phyloP scores from a whole-genome alignment of 2,797 vertebrate genomes.

The Staurois parvus region DNA sequence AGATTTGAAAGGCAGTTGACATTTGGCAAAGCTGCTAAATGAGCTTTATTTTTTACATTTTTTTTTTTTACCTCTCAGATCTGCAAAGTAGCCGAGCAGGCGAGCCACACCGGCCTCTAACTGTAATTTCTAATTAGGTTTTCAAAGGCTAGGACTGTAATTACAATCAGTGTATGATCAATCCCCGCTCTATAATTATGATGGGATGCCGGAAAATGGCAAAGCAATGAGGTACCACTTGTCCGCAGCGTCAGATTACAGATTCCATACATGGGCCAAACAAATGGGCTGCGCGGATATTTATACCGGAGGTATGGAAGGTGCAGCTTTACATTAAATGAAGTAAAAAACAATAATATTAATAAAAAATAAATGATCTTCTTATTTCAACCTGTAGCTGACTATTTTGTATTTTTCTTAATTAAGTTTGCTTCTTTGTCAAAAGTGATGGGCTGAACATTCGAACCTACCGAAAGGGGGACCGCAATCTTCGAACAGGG shows the following conservation, averaged over 20 bases:
- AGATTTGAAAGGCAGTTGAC: slow-evolving; percentile 24
- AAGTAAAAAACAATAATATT: too few species aligned
- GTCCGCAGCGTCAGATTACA: slow-evolving; percentile 41
- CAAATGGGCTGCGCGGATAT: not conserved
- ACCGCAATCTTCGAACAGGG: too few species aligned
- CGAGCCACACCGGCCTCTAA: slow-evolving; percentile 7
- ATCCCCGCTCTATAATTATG: slow-evolving; percentile 48
- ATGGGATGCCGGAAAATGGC: slow-evolving; percentile 30
- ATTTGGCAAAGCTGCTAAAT: slow-evolving; percentile 37
- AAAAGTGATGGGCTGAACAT: too few species aligned
- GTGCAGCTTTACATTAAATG: too few species aligned
- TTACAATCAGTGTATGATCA: slow-evolving; percentile 58
- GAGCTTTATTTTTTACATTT: not conserved
- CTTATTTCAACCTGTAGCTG: too few species aligned
- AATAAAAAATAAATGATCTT: too few species aligned
- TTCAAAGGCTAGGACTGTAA: slow-evolving; percentile 52
- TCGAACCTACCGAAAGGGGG: too few species aligned
- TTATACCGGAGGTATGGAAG: not conserved
- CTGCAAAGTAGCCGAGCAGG: slow-evolving; percentile 16
- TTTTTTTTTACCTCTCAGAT: not conserved
- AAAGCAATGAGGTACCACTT: slow-evolving; percentile 36
- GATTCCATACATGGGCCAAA: slow-evolving; percentile 8
- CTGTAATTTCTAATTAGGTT: slow-evolving; percentile 59
- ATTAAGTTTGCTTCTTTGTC: too few species aligned
- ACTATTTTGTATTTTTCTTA: too few species aligned